Evolutionary conservation across 2,113 vertebrate genomes (phyloP).

Genomic region (Acanthisitta chloris): DNA sequence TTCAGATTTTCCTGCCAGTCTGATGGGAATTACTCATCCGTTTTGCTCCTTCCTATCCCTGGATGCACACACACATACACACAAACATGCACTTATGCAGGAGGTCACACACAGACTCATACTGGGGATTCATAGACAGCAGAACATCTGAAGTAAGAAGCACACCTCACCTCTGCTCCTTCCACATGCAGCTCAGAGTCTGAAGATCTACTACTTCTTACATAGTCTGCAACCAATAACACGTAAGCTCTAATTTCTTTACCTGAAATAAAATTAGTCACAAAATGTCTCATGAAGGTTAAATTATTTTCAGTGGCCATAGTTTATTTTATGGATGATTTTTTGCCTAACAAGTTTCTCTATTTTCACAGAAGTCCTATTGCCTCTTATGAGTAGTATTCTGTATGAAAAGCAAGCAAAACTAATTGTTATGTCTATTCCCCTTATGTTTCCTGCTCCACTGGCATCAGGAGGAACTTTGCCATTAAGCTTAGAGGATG

Average conservation of each 20-base stretch:
- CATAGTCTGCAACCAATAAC: not conserved
- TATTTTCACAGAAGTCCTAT: not conserved
- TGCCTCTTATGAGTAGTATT: not conserved
- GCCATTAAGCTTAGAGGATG: not conserved
- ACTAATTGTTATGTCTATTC: not conserved
- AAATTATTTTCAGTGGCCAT: not conserved
- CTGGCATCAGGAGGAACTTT: not conserved
- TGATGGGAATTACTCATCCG: not conserved
- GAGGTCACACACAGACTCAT: not conserved
- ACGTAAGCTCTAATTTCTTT: not conserved
- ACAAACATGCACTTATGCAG: rapidly evolving
- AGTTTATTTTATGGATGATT: not conserved
- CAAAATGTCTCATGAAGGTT: not conserved
- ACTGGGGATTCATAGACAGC: not conserved
- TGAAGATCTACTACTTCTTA: not conserved
- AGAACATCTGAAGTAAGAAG: not conserved
- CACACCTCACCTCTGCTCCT: not conserved
- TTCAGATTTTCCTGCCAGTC: not conserved
- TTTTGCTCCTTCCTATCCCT: not conserved
- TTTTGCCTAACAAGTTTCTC: not conserved
- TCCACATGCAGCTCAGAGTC: not conserved
- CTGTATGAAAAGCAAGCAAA: not conserved
- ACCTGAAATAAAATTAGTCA: not conserved
- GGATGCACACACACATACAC: rapidly evolving
- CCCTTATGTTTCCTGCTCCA: conserved; percentile 6